phyloP scores from a whole-genome alignment of 2,797 vertebrate species.

The Crypturellus tataupa region DNA sequence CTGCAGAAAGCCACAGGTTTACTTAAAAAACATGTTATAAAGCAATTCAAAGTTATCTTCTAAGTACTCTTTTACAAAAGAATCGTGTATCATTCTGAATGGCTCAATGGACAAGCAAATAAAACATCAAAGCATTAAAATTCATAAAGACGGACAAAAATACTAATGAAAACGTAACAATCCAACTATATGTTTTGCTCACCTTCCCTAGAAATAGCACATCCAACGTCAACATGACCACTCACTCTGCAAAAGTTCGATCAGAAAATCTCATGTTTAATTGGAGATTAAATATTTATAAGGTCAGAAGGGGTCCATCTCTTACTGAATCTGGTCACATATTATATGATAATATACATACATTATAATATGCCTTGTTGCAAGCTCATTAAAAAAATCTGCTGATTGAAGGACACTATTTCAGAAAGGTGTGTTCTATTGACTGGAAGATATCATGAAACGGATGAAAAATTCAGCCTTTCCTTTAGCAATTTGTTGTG shows the following conservation, averaged over 20 bases:
- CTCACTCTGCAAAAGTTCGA: fast-evolving
- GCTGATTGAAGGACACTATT: background rate
- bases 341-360: background rate
- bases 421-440: background rate
- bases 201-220: background rate
- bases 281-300: background rate
- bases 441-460: background rate
- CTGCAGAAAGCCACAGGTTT: background rate
- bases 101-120: background rate
- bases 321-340: fast-evolving
- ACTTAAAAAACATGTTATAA: background rate
- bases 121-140: background rate
- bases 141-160: background rate
- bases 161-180: fast-evolving
- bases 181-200: background rate
- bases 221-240: background rate
- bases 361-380: background rate
- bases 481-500: background rate
- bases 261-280: fast-evolving
- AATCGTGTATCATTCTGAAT: fast-evolving
- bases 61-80: background rate
- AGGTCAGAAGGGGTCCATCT: background rate
- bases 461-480: background rate
- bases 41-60: background rate
- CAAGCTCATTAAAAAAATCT: background rate